Evolutionary conservation across 1,140 invertebrate genomes (phyloP), one percentile per base, ranked within the genome.

Genomic region (Bombus pascuorum): DNA sequence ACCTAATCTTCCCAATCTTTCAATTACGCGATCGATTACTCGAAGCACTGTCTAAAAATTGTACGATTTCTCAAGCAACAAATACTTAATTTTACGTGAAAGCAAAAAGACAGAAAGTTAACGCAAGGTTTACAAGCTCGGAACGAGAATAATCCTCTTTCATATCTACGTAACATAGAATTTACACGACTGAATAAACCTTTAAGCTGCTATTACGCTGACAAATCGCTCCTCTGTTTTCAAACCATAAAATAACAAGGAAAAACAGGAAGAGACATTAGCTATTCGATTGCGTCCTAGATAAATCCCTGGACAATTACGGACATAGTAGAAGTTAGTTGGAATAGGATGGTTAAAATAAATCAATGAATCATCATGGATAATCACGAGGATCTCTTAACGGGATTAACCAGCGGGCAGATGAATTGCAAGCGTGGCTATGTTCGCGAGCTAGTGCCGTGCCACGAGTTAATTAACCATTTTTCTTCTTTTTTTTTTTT

Each of bases 301-400:
- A 71, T 71, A 42, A 42, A 71, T 71, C 70, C 42, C 15, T 5
- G 34, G 5, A 70, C 44, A 78, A 66, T 66, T 34, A 57, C 74
- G 37, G 8, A n/a, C 15, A 8, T 62, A 62, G 28, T 62, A 62
- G 59, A 62, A 18, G n/a, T 13, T n/a, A 37, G 76, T 39, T 12
- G 28, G 53, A n/a, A 18, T 76, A 83, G 42, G 42, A 76, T 81
- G 88, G 80, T 89, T 91, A 92, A 93, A 90, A 92, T 91, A 84
- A 81, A 89, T 87, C 86, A 71, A 83, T 86, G 71, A 79, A 83
- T 86, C 83, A 86, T 59, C 34, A 6, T 32, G 22, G 72, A 83
- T 83, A 88, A 75, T 88, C 85, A 89, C 62, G 81, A 72, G 86
- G 74, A 57, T 76, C 47, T 71, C 57, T 42, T 42, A 66, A 74